Base-by-base conservation (phyloP, 2,888 invertebrate genomes). In the Dilophus febrilis region DNA sequence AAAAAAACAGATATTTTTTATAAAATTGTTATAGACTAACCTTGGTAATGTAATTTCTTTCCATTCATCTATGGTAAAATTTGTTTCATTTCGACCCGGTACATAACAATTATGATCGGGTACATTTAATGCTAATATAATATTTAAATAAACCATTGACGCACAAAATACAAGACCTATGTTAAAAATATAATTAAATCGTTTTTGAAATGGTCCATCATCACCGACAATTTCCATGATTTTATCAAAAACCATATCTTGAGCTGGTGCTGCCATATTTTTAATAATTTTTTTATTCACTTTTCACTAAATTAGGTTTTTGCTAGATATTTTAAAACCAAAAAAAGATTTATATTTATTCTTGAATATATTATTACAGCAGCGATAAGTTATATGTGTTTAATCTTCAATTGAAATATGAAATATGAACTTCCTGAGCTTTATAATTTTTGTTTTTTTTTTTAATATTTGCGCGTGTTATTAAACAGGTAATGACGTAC, bases 81-180 rank as follows among this genome's bases (percentile, higher is more conserved):
- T 66, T 11, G 65, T 64, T 4, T 45, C 44, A 34, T 66, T 61
- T 36, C 63, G 53, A 19, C 71, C 69, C 2, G 70, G 66, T 13
- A 72, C 68, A 37, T 57, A 54, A 46, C 73, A 73, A 68, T 70
- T 70, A 51, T 72, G 71, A 35, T 71, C 66, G 4, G 72, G 71
- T 37, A 66, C 62, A 41, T 67, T 64, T 40, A 72, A 51, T 17
- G 68, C 66, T 48, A 72, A 54, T 27, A 71, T 63, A 10, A 67
- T 57, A 49, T 67, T 71, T 57, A 69, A 64, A 47, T 67, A 67
- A 22, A 65, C 57, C 60, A 71, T 63, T 19, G 67, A 64, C 2
- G 64, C 60, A 19, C 62, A 58, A 37, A 64, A 52, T 18, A 67
- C 58, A 35, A 68, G 51, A 2, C 64, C 54, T 31, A 63, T 59